phyloP scores from a whole-genome alignment of 2,797 vertebrate species.

The Synaphobranchus kaupii region DNA sequence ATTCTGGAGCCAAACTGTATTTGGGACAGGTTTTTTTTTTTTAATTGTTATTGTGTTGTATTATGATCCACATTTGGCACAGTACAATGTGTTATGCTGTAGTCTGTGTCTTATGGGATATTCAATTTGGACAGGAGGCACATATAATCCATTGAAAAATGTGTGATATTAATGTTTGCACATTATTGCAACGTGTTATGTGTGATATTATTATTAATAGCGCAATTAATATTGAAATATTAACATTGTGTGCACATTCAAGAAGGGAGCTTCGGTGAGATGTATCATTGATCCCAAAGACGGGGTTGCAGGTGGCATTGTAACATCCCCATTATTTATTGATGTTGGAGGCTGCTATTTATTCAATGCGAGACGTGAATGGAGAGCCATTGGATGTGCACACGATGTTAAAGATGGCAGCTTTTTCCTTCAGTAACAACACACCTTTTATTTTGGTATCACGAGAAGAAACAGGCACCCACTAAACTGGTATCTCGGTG shows the following conservation, averaged over 20 bases:
- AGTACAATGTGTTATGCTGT: background rate
- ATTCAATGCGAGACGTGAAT: background rate
- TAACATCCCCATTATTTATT: background rate
- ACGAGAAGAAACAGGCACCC: background rate
- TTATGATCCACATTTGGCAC: background rate
- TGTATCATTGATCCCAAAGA: conserved; percentile 6
- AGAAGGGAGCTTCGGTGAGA: background rate
- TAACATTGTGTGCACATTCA: background rate
- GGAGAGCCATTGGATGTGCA: no score
- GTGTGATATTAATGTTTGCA: background rate
- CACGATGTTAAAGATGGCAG: background rate
- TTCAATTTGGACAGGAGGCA: background rate
- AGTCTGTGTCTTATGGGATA: background rate
- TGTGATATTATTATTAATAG: background rate
- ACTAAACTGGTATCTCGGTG: background rate
- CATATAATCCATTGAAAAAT: background rate
- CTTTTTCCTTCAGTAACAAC: background rate
- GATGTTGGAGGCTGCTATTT: background rate
- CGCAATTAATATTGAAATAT: background rate
- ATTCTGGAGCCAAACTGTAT: background rate
- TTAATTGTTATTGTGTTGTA: background rate
- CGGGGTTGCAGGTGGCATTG: background rate
- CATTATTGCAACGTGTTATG: background rate
- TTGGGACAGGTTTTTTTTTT: background rate
- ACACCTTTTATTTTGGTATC: conserved; percentile 16